Conservation (phyloP, 2,113 vertebrate genomes). For the Hyperopisus bebe region DNA sequence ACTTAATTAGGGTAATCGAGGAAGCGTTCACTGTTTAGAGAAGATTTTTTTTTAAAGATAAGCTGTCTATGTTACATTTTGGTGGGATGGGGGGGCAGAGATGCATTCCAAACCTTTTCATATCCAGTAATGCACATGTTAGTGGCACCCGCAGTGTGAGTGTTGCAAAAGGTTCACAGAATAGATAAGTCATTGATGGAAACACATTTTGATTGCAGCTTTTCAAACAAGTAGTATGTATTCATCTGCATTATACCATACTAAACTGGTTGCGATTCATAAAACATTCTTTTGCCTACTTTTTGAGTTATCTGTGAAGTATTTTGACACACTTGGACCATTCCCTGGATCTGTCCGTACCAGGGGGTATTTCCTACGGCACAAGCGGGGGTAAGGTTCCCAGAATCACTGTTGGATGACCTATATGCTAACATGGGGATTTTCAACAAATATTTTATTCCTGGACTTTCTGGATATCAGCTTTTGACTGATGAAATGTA, state of each 20-base stretch:
- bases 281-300: constrained; percentile 3
- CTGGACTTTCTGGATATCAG: background rate
- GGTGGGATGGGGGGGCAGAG: background rate
- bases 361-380: background rate
- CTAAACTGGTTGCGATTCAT: background rate
- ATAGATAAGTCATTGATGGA: background rate
- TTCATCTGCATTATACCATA: background rate
- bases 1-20: background rate
- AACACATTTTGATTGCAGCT: background rate
- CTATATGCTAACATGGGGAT: background rate
- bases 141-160: background rate
- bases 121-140: background rate
- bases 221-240: background rate
- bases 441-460: background rate
- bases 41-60: background rate
- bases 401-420: background rate
- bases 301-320: constrained; percentile 2
- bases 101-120: background rate
- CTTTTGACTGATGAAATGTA: background rate
- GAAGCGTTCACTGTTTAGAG: background rate
- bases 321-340: constrained; percentile 2
- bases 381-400: background rate
- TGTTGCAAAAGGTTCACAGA: background rate
- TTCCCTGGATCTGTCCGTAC: background rate
- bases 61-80: background rate